Percentiles rank a stretch among this genome's conserved stretches.
Evolutionary conservation across 2,113 vertebrate species (phyloP).

Genomic region (Geococcyx californianus): DNA sequence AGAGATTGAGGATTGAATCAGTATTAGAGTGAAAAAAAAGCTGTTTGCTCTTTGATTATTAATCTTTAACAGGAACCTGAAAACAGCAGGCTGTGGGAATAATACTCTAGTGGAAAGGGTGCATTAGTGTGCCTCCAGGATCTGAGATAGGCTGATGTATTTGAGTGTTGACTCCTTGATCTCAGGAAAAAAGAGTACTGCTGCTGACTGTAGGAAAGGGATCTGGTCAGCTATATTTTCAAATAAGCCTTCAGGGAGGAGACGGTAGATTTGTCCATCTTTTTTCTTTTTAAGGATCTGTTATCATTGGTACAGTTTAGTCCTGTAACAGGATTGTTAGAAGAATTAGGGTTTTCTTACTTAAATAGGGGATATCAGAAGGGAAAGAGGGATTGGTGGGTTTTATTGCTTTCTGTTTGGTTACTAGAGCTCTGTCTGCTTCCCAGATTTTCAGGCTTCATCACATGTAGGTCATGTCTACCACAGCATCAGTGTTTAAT

Average conservation of each 20-base stretch:
- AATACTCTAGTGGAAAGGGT: background rate
- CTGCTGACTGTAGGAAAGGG: background rate
- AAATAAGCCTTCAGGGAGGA: background rate
- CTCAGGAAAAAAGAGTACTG: background rate
- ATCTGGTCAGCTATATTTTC: background rate
- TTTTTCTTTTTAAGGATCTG: background rate
- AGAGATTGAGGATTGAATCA: background rate
- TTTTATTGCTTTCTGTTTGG: background rate
- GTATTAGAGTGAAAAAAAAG: slow-evolving; percentile 28
- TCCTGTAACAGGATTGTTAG: background rate
- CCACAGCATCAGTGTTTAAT: background rate
- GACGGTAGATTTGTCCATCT: background rate
- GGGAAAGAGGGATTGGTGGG: background rate
- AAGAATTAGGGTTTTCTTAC: background rate
- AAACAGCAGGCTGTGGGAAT: background rate
- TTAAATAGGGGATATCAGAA: background rate
- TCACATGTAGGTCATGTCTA: background rate
- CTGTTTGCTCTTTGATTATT: slow-evolving; percentile 36
- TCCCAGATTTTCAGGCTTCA: background rate
- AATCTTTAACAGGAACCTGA: slow-evolving; percentile 27
- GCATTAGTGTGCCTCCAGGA: background rate
- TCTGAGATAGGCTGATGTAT: background rate
- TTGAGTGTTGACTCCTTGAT: background rate
- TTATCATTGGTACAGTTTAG: background rate
- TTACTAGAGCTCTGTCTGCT: background rate